phyloP scores from a whole-genome alignment of 2,888 invertebrate species.

The Eupithecia centaureata region DNA sequence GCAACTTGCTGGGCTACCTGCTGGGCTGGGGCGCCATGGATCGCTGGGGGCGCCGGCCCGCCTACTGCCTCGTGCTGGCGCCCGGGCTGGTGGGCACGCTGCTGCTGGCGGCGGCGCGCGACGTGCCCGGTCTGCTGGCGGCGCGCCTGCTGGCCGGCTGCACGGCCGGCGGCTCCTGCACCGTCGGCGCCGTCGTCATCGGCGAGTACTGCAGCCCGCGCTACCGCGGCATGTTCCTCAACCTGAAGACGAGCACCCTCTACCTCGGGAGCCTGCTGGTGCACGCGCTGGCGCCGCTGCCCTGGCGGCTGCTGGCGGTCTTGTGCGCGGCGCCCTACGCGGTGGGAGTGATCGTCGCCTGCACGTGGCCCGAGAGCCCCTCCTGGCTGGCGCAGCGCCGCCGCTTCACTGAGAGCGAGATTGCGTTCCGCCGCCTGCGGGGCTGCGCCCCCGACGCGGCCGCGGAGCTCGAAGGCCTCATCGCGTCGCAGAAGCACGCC shows the following conservation, averaged over 20 bases:
- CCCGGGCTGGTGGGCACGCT: slow-evolving; percentile 60
- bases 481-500: background rate
- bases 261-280: slow-evolving; percentile 80
- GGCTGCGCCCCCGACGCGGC: slow-evolving; percentile 51
- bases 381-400: slow-evolving; percentile 83
- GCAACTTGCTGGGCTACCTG: slow-evolving; percentile 58
- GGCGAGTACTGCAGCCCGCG: slow-evolving; percentile 82
- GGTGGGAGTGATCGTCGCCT: slow-evolving; percentile 54
- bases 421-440: slow-evolving; percentile 79
- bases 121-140: background rate
- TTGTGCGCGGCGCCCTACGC: background rate
- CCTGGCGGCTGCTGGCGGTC: slow-evolving; percentile 73
- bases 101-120: background rate
- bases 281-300: slow-evolving; percentile 82
- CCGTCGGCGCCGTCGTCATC: slow-evolving; percentile 43
- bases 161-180: background rate
- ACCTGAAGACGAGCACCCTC: slow-evolving; percentile 71
- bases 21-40: slow-evolving; percentile 66
- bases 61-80: slow-evolving; percentile 62
- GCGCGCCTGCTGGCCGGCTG: background rate
- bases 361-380: slow-evolving; percentile 83
- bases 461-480: background rate
- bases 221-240: slow-evolving; percentile 83
- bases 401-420: slow-evolving; percentile 71
- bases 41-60: slow-evolving; percentile 74